Percentiles rank a stretch among this genome's conserved stretches.
These are phyloP conservation scores for Lepetodrilus schrolli DNA, from an alignment of 2,888 invertebrate species.

Conservation along the genomic window DNA sequence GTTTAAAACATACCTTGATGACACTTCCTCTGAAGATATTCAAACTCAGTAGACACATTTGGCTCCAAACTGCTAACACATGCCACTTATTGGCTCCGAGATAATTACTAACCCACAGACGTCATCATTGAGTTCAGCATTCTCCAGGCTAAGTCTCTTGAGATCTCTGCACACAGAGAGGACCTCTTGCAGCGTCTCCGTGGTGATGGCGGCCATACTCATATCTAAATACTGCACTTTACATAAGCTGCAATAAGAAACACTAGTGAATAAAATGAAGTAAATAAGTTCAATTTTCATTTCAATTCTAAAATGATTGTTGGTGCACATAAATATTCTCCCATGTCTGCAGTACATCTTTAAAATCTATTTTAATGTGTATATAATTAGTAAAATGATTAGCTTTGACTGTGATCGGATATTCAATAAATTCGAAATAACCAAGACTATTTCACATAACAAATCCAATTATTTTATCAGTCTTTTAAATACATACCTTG, in stretches of 20 bases:
- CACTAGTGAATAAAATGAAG: not conserved
- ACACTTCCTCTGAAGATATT: no score
- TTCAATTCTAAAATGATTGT: not conserved
- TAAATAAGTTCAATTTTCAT: no score
- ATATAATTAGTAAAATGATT: not conserved
- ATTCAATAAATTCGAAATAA: no score
- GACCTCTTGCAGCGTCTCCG: constrained; percentile 73
- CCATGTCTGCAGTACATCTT: no score
- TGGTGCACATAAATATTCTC: no score
- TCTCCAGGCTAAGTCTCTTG: constrained; percentile 89
- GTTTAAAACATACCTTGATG: no score
- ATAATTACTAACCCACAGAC: constrained; percentile 79
- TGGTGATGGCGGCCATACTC: constrained; percentile 84
- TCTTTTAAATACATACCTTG: constrained; percentile 49
- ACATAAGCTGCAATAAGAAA: constrained; percentile 51
- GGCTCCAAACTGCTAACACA: no score
- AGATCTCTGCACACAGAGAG: constrained; percentile 83
- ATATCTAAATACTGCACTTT: constrained; percentile 88
- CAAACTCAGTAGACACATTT: no score
- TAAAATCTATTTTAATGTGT: not conserved
- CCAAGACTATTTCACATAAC: no score
- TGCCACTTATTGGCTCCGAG: no score
- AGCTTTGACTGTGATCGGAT: not conserved
- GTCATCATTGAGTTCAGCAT: constrained; percentile 80
- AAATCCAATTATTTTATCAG: no score